Evolutionary conservation across 2,797 vertebrate genomes (phyloP), one percentile per base, ranked within the genome.

Genomic region (Spea hammondii): DNA sequence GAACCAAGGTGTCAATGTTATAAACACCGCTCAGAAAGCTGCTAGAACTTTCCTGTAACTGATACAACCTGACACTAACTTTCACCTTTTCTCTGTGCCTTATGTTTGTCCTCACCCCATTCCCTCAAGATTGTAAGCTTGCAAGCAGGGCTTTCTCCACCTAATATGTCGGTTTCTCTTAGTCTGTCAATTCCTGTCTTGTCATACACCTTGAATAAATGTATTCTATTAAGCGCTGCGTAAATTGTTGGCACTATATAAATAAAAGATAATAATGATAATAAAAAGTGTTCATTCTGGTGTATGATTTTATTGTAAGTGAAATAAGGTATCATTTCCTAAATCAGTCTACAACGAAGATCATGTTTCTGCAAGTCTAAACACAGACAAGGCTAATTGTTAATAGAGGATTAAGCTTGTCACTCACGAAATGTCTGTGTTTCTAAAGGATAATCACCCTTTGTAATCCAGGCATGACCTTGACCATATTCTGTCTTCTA

Each of bases 381-480:
- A 80, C 79, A 75, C 67, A 80, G 79, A 65, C 72, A 17, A 5
- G n/a, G 60, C 4, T 50, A 45, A 75, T 80, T 80, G 79, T 80
- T 59, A 75, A 6, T 14, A 11, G 12, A 60, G 73, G 79, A 80
- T 80, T 70, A 32, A 80, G 69, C 13, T 51, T 75, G 78, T 75
- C 65, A 74, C 78, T 69, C 78, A 64, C 45, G 64, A 64, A 54
- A 62, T 32, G 65, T 79, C 72, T 74, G 78, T 74, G 72, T 69
- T 74, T 74, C 49, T 62, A 74, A 55, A 70, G 78, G 65, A 79
- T 79, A 74, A 75, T 5, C 60, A 70, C 55, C 47, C 51, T 49
- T 70, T 57, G 32, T 32, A 47, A 3, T 70, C 49, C 72, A 64
- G 78, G 55, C 66, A n/a, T 12, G 47, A n/a, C 13, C 46, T n/a